Evolutionary conservation across 1,140 invertebrate species (phyloP).

Genomic region (Plodia interpunctella): DNA sequence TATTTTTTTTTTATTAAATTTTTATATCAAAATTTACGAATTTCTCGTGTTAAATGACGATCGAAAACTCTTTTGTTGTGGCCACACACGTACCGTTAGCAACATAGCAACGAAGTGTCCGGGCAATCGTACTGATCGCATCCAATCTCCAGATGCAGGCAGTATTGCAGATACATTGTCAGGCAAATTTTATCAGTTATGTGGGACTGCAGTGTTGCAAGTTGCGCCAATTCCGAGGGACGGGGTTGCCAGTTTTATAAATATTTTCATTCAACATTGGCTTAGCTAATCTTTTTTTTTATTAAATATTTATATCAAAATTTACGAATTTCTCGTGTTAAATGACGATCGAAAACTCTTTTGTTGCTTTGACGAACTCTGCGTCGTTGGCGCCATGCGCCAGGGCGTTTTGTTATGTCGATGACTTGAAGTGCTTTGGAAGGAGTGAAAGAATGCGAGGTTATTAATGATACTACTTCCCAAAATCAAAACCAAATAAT

Average conservation of each 20-base stretch:
- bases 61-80: neutral
- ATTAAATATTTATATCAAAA: too few species aligned
- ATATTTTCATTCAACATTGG: too few species aligned
- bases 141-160: constrained; percentile 1
- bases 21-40: too few species aligned
- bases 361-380: neutral
- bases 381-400: too few species aligned
- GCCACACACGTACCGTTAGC: neutral
- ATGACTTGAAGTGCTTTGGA: neutral
- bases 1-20: too few species aligned
- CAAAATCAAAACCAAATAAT: too few species aligned
- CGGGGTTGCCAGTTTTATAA: neutral
- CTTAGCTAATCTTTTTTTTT: too few species aligned
- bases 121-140: constrained; percentile 1
- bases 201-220: neutral
- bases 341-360: neutral
- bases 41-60: neutral
- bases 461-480: neutral
- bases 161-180: constrained; percentile 4
- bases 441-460: neutral
- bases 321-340: too few species aligned
- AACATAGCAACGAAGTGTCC: constrained; percentile 1
- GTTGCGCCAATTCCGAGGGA: neutral
- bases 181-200: constrained; percentile 2
- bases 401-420: too few species aligned